These are phyloP conservation scores for Sycophila sp. DNA, from an alignment of 1,140 invertebrate genomes.

Conservation along the genomic window DNA sequence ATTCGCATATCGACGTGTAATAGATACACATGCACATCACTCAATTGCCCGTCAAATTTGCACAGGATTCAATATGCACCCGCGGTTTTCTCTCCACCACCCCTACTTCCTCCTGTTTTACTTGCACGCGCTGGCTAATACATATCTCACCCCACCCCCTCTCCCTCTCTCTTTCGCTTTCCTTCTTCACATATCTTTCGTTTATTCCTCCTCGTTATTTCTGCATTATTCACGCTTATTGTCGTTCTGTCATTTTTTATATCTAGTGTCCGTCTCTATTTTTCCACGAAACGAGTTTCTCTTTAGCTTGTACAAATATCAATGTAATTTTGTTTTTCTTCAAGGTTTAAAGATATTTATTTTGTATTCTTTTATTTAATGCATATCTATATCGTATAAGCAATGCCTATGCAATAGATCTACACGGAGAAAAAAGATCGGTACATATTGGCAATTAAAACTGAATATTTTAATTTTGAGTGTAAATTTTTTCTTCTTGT, in stretches of 20 bases:
- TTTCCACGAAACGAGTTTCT: too few relatives aligned
- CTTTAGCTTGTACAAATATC: too few relatives aligned
- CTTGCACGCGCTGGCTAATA: not conserved
- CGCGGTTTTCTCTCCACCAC: constrained; percentile 12
- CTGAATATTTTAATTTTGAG: too few relatives aligned
- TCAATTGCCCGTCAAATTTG: constrained; percentile 25
- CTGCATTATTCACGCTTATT: constrained; percentile 6
- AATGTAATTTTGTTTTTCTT: too few relatives aligned
- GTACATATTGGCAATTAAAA: too few relatives aligned
- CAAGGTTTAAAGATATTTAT: too few relatives aligned
- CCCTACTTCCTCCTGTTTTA: not conserved
- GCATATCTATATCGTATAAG: too few relatives aligned
- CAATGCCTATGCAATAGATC: too few relatives aligned
- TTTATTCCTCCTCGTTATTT: constrained; percentile 21
- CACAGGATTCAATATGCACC: constrained; percentile 26
- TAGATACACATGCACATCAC: constrained; percentile 16
- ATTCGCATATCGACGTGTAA: constrained; percentile 3
- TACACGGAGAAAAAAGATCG: too few relatives aligned
- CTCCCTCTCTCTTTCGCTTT: not conserved
- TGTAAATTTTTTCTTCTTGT: too few relatives aligned
- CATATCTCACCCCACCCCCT: not conserved
- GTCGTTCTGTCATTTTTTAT: constrained; percentile 23
- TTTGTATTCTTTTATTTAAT: too few relatives aligned
- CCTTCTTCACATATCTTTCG: not conserved
- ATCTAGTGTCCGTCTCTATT: too few relatives aligned